Base-by-base conservation (phyloP, 64 coral and sea anemone species). In the Platygyra sinensis region DNA sequence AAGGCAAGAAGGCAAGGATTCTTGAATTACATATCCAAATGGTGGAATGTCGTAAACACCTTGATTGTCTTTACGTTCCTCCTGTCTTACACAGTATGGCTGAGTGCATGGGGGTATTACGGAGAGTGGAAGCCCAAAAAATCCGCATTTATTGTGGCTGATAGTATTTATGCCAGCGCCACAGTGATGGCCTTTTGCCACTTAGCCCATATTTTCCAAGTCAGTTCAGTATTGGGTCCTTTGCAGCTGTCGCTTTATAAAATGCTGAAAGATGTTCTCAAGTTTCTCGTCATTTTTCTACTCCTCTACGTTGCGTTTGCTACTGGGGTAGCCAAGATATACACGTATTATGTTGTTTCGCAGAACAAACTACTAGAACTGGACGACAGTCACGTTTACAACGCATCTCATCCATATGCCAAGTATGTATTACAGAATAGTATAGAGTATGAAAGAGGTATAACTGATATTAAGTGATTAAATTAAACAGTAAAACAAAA, bases 221-320 rank as follows among this genome's bases (percentile, higher is more conserved):
- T 91, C 18, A 81, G 80, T 77, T 42, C 76, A 39, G 63, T 71
- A n/a, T 52, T 90, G 50, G 88, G 88, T 30, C 88, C 88, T 5
- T 72, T 90, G 33, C 88, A 90, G 38, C 49, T 90, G 25, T 90
- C 88, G 20, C 60, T 80, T 3, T 69, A 46, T 8, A 67, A 67
- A 67, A 90, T 90, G 88, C 32, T 80, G 22, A 63, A 72, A 29
- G 88, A 73, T 72, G 67, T 90, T 33, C 25, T 67, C 22, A 80
- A 80, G 38, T 90, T 90, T 67, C 77, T 90, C 14, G 60, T 22
- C 19, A 72, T 90, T 51, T 90, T 90, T 73, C 28, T 71, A 2
- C 46, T 77, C 10, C 49, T 90, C 18, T 90, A 67, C 50, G 9
- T 80, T 8, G 39, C 88, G 19, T 90, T 90, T 63, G 77, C 76